Base-by-base conservation (phyloP, 2,113 vertebrate species). In the Lagenorhynchus albirostris region DNA sequence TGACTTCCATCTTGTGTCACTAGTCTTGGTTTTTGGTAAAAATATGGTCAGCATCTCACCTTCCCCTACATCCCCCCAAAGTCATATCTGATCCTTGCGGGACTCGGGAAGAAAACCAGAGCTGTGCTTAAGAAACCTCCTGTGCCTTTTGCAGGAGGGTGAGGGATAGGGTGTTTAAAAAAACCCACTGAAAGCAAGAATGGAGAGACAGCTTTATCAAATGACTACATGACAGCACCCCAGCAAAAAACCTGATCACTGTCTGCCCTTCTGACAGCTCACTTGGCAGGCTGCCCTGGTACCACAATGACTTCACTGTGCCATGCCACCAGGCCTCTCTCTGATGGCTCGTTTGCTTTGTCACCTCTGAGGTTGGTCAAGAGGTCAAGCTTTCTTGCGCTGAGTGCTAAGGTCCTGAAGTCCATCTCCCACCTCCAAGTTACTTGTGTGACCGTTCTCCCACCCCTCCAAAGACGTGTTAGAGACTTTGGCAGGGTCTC, bases 291-390 rank as follows among this genome's bases (percentile, higher is more conserved):
- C 76, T 96, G 94, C 91, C 55, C 92, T 65, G 86, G 29, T 76
- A 86, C 91, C 83, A 93, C 95, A 97, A 97, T 76, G 77, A 93
- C 96, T 98, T 94, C 83, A 98, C 91, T 95, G 85, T 87, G 83
- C 91, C 95, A 9, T 18, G 38, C 71, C 17, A 0, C 83, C 31
- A 60, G 85, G 83, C 1, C 31, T 90, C 87, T 90, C 50, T 95
- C 93, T 50, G 85, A 81, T 67, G 38, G 88, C 95, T 97, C 97
- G 38, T 96, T 98, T 97, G 84, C 95, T 94, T 96, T 95, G 96
- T 95, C 96, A 94, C 91, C 84, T 98, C 97, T 90, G 93, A 97
- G 15, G n/a, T 92, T 73, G 58, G 95, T 0, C 70, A 85, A 96
- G 96, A 96, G 85, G 94, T 93, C 94, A 85, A 10, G 89, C 70